phyloP scores from a whole-genome alignment of 2,797 vertebrate genomes.

The Psittacula echo region DNA sequence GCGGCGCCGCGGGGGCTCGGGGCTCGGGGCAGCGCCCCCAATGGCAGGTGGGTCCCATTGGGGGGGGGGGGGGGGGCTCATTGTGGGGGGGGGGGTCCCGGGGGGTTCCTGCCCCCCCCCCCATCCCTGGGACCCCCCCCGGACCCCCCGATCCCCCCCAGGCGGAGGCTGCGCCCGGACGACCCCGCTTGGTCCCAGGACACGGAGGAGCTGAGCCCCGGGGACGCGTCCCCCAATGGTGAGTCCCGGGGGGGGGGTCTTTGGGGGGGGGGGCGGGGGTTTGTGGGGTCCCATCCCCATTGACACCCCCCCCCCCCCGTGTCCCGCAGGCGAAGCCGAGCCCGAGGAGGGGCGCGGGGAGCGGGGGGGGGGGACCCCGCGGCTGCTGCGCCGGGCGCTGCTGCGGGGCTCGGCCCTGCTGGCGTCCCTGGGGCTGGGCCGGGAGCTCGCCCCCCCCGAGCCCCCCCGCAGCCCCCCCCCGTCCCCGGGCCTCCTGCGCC shows the following conservation, averaged over 20 bases:
- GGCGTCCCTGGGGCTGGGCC: constrained; percentile 85
- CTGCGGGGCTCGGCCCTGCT: constrained; percentile 82
- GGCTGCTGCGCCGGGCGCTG: constrained; percentile 83
- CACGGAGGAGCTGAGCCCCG: constrained; percentile 34
- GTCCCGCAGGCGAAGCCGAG: constrained; percentile 70
- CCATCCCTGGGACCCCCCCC: not conserved
- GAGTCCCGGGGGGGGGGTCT: not conserved
- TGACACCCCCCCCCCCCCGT: too few species aligned
- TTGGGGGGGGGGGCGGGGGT: not conserved
- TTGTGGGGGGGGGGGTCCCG: too few species aligned
- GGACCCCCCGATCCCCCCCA: not conserved
- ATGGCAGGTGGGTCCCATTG: not conserved
- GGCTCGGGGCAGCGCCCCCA: not conserved
- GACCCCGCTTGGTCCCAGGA: constrained; percentile 74
- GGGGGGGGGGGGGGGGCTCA: too few species aligned
- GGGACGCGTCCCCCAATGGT: constrained; percentile 65
- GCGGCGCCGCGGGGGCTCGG: constrained; percentile 40
- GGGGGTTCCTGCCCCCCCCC: too few species aligned
- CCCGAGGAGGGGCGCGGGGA: not conserved
- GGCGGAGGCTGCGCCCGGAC: constrained; percentile 67
- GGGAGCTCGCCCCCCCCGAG: not conserved
- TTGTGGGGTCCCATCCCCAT: too few species aligned
- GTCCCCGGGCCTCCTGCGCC: not conserved
- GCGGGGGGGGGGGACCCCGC: constrained; percentile 60
- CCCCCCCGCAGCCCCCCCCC: not conserved